A percentile compares a stretch with the other conserved stretches of the same genome.
phyloP scores from a whole-genome alignment of 2,113 vertebrate genomes.

The Nyctibius bracteatus region DNA sequence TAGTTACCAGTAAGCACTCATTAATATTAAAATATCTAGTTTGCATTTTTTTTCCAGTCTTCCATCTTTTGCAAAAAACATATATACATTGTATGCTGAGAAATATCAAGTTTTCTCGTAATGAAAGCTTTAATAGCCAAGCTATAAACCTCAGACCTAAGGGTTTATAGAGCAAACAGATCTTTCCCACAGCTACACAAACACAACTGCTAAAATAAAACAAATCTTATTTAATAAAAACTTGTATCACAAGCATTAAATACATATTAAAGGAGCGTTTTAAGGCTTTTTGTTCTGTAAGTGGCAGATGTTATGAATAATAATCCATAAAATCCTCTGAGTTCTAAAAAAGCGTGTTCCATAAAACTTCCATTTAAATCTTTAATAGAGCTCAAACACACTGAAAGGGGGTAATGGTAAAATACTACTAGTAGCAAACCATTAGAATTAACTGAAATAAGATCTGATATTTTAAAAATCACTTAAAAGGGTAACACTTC shows the following conservation, averaged over 20 bases:
- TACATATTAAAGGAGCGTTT: constrained; percentile 67
- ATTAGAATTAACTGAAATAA: constrained; percentile 51
- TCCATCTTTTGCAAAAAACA: neutral
- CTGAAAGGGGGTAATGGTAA: constrained; percentile 48
- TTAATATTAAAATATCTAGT: neutral
- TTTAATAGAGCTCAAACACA: constrained; percentile 51
- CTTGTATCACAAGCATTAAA: constrained; percentile 65
- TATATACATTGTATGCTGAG: neutral
- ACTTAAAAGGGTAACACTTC: neutral
- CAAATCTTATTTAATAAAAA: constrained; percentile 57
- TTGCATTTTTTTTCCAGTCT: neutral
- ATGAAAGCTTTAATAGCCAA: constrained; percentile 23
- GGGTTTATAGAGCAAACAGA: neutral
- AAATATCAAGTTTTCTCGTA: constrained; percentile 1
- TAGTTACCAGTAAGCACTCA: neutral
- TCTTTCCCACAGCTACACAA: constrained; percentile 4
- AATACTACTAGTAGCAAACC: constrained; percentile 50
- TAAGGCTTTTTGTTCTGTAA: constrained; percentile 64
- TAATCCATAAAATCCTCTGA: constrained; percentile 66
- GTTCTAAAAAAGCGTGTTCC: constrained; percentile 62
- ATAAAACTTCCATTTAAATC: constrained; percentile 73
- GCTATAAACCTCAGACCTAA: constrained; percentile 31
- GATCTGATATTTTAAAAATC: constrained; percentile 23
- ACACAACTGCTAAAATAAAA: constrained; percentile 40
- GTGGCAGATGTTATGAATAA: constrained; percentile 77